Evolutionary conservation across 2,113 vertebrate species (phyloP).

Genomic region (Onychostruthus taczanowskii): DNA sequence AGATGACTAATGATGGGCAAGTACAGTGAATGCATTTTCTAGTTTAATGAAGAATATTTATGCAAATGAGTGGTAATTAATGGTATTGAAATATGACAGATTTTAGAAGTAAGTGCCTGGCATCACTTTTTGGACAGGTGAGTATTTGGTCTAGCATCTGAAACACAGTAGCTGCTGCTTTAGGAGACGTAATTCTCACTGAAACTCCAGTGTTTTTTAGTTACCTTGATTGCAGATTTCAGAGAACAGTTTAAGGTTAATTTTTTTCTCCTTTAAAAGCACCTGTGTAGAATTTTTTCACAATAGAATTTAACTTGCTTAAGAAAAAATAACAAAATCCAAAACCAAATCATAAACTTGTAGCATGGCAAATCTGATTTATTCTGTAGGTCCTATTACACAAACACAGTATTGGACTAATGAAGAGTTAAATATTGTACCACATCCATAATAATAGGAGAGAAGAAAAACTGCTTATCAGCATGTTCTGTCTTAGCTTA

Average conservation of each 20-base stretch:
- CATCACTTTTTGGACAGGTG: neutral
- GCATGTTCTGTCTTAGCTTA: neutral
- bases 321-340: neutral
- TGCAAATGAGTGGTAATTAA: neutral
- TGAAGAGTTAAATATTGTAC: neutral
- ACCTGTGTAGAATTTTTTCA: neutral
- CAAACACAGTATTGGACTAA: neutral
- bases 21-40: neutral
- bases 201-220: neutral
- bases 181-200: neutral
- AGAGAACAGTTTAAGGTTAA: neutral
- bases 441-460: neutral
- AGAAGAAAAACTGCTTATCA: neutral
- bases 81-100: neutral
- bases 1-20: neutral
- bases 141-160: neutral
- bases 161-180: neutral
- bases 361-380: neutral
- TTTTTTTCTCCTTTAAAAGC: neutral
- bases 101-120: neutral
- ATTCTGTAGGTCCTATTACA: neutral
- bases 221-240: neutral
- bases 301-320: neutral
- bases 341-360: neutral
- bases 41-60: neutral